Percentiles rank a stretch among this genome's conserved stretches.
phyloP scores from a whole-genome alignment of 1,140 invertebrate species.

The Platyscapa corneri region DNA sequence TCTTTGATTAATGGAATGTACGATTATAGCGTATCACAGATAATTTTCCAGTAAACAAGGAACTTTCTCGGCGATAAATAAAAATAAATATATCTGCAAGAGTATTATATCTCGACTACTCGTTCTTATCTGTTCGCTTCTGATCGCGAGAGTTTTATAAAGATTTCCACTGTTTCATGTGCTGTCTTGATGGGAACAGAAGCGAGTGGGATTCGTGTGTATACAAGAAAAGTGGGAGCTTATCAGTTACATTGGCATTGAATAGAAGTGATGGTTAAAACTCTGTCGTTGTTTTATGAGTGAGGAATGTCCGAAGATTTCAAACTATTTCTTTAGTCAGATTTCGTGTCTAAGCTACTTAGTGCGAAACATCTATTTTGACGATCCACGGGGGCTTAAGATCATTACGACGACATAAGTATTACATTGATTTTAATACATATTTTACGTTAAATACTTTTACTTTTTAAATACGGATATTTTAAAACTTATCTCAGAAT shows the following conservation, averaged over 20 bases:
- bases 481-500: too few relatives aligned
- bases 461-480: too few relatives aligned
- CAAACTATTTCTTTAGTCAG: neutral
- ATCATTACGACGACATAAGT: neutral
- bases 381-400: neutral
- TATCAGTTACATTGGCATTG: slow-evolving; percentile 61
- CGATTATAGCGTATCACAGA: neutral
- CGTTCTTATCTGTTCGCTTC: neutral
- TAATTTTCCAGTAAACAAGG: slow-evolving; percentile 2
- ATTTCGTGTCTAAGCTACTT: neutral
- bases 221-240: neutral
- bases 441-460: neutral
- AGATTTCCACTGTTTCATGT: slow-evolving; percentile 54
- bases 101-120: neutral
- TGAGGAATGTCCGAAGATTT: neutral
- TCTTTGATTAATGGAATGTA: neutral
- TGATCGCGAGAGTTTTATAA: slow-evolving; percentile 40
- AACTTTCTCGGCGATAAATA: slow-evolving; percentile 10
- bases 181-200: slow-evolving; percentile 31
- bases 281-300: neutral
- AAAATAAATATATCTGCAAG: neutral
- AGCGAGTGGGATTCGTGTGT: slow-evolving; percentile 11
- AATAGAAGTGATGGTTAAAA: slow-evolving; percentile 29
- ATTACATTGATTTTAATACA: neutral
- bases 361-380: neutral